These are phyloP conservation scores for Onychomys arenicola DNA, from an alignment of 2,797 vertebrate genomes.

Conservation along the genomic window DNA sequence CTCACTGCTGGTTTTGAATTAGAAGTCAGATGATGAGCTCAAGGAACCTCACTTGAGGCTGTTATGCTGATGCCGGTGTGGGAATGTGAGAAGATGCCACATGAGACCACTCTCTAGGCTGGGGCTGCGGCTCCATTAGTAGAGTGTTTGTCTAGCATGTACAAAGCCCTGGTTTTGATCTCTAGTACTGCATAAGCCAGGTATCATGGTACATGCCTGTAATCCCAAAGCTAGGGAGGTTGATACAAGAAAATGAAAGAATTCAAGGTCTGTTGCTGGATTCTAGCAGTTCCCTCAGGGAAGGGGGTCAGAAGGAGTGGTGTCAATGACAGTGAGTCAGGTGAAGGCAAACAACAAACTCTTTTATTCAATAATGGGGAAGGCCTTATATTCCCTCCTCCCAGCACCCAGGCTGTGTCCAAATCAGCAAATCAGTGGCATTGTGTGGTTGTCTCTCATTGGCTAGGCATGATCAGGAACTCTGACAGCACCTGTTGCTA, in stretches of 20 bases:
- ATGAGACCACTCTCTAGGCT: background rate
- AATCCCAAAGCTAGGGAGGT: background rate
- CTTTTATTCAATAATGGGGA: too few relatives aligned
- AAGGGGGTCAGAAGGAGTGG: too few relatives aligned
- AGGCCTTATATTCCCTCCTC: too few relatives aligned
- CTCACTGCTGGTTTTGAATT: background rate
- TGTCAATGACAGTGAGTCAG: too few relatives aligned
- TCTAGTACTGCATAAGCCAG: background rate
- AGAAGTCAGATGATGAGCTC: background rate
- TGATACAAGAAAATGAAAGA: background rate
- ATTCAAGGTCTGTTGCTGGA: background rate
- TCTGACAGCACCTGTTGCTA: too few relatives aligned
- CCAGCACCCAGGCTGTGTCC: too few relatives aligned
- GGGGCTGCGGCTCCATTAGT: background rate
- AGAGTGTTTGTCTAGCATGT: background rate
- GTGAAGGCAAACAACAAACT: too few relatives aligned
- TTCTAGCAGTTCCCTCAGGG: too few relatives aligned
- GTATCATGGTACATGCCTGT: background rate
- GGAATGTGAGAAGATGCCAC: background rate
- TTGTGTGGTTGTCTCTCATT: too few relatives aligned
- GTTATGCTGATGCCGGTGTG: rapidly evolving
- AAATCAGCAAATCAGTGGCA: too few relatives aligned
- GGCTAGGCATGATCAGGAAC: too few relatives aligned
- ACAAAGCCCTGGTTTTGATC: background rate
- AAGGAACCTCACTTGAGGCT: background rate